A percentile compares a stretch with the other conserved stretches of the same genome.
Evolutionary conservation across 2,797 vertebrate species (phyloP).

Genomic region (Orestias chungarensis): DNA sequence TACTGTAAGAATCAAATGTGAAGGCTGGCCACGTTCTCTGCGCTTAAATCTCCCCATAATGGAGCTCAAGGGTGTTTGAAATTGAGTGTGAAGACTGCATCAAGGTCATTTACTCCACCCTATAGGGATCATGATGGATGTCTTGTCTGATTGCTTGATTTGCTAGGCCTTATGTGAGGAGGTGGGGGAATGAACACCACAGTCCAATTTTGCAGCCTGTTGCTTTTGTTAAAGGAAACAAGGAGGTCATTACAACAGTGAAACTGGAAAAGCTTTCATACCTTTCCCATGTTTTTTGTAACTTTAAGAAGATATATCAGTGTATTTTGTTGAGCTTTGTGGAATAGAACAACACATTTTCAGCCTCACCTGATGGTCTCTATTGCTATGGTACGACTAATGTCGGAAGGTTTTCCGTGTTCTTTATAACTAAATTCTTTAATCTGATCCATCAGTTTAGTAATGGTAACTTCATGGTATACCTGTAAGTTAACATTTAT

Average conservation of each 20-base stretch:
- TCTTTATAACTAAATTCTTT: neutral
- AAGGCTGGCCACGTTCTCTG: constrained; percentile 51
- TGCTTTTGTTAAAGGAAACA: constrained; percentile 29
- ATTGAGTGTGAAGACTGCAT: constrained; percentile 74
- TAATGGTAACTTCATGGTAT: too few relatives aligned
- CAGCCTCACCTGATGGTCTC: neutral
- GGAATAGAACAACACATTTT: neutral
- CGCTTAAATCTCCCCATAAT: constrained; percentile 70
- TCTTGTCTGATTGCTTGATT: constrained; percentile 72
- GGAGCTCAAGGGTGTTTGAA: constrained; percentile 73
- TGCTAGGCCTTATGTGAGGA: constrained; percentile 55
- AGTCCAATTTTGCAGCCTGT: constrained; percentile 39
- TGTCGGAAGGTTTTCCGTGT: too few relatives aligned
- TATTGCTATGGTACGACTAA: too few relatives aligned
- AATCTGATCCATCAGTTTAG: neutral
- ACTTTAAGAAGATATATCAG: neutral
- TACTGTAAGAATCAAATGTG: constrained; percentile 67
- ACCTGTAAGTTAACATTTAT: too few relatives aligned
- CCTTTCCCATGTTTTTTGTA: neutral
- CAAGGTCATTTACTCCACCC: constrained; percentile 75
- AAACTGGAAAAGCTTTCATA: neutral
- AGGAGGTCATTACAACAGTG: constrained; percentile 33
- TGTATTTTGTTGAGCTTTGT: neutral
- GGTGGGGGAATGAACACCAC: constrained; percentile 38
- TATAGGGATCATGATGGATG: constrained; percentile 73